phyloP scores from a whole-genome alignment of 2,113 vertebrate species.

The Thamnaconus septentrionalis region DNA sequence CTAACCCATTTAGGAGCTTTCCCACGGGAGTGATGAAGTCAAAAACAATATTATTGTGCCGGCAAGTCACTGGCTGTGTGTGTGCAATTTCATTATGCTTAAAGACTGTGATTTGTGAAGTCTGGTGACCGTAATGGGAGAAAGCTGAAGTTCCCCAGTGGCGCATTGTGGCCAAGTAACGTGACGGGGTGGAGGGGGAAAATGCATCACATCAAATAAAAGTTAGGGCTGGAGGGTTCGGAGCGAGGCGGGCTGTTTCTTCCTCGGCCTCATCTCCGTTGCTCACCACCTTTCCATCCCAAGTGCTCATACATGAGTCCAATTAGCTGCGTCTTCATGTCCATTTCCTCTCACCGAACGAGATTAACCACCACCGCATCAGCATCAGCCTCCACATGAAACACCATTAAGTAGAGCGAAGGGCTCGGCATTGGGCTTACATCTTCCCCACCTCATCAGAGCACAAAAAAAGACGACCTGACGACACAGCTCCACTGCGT shows the following conservation, averaged over 20 bases:
- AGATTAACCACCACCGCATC: conserved; percentile 39
- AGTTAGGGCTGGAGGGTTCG: too few species aligned
- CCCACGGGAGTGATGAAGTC: conserved; percentile 24
- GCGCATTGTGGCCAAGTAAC: too few species aligned
- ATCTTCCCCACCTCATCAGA: conserved; percentile 51
- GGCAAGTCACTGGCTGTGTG: conserved; percentile 23
- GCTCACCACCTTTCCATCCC: conserved; percentile 15
- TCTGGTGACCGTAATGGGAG: background rate
- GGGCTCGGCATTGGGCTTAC: conserved; percentile 47
- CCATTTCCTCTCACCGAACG: conserved; percentile 54
- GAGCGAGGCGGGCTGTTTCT: too few species aligned
- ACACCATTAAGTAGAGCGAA: conserved; percentile 61
- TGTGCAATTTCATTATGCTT: conserved; percentile 34
- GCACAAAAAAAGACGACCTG: conserved; percentile 30
- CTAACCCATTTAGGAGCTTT: conserved; percentile 41
- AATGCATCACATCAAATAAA: too few species aligned
- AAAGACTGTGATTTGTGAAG: conserved; percentile 31
- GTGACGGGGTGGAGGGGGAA: too few species aligned
- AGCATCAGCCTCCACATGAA: background rate
- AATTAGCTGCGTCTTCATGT: conserved; percentile 50
- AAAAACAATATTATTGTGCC: conserved; percentile 40
- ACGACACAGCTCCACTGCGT: conserved; percentile 56
- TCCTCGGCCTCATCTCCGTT: background rate
- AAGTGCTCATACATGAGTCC: conserved; percentile 24
- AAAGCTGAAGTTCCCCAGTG: too few species aligned